Percentiles rank a stretch among this genome's conserved stretches.
Conservation (phyloP, 2,113 vertebrate genomes). For the Psephotus haematonotus region DNA sequence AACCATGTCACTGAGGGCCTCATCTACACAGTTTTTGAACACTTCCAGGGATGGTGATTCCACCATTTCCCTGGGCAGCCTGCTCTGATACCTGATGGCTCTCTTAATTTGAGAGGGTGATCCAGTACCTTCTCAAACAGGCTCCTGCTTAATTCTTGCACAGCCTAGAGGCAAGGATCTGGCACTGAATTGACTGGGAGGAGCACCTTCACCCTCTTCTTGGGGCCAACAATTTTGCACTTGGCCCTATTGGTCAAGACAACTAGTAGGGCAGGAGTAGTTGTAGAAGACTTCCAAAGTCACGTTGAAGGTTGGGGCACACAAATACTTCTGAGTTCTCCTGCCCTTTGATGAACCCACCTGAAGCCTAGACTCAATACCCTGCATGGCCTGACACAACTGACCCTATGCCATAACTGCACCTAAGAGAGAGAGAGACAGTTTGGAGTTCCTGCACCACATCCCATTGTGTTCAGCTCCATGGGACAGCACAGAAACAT, state of each 20-base stretch:
- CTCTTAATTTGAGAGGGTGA: background rate
- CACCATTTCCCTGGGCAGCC: background rate
- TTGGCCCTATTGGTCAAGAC: background rate
- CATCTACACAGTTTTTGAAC: background rate
- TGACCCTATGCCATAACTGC: too few relatives aligned
- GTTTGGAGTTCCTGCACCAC: background rate
- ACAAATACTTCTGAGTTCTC: background rate
- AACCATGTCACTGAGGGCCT: background rate
- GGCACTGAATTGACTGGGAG: background rate
- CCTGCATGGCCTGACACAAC: background rate
- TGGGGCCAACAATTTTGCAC: rapidly evolving
- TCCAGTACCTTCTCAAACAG: background rate
- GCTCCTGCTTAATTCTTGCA: background rate
- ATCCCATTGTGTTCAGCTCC: background rate
- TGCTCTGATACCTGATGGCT: background rate
- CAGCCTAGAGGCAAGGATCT: background rate
- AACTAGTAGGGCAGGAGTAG: rapidly evolving
- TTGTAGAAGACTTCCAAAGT: background rate
- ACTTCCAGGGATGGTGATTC: background rate
- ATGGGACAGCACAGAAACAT: background rate
- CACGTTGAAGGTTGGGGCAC: background rate
- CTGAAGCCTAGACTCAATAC: background rate
- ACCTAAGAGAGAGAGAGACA: background rate
- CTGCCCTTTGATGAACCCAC: background rate
- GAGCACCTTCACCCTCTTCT: background rate